Conservation (phyloP, 35 echinoderm and acorn worm genomes). For the Holothuria glaberrima region DNA sequence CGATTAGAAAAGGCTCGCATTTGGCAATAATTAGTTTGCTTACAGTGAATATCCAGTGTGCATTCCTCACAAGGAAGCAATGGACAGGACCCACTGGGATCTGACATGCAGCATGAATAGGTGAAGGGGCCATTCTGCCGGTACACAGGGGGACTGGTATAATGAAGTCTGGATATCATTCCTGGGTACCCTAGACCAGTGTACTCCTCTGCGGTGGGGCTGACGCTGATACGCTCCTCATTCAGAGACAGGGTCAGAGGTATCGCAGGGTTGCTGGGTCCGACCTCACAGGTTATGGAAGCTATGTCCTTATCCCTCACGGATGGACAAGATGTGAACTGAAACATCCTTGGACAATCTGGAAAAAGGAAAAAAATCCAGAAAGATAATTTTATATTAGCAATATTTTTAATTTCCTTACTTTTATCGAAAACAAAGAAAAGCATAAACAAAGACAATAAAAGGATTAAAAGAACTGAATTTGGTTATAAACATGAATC, state of each 20-base stretch:
- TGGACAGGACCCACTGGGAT: not conserved
- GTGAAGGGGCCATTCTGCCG: constrained; percentile 48
- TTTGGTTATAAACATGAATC: no score
- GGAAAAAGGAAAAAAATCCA: not conserved
- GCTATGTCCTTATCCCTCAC: constrained; percentile 30
- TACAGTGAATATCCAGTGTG: constrained; percentile 38
- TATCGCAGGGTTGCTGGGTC: constrained; percentile 41
- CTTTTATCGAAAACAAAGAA: no score
- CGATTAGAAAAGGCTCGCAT: no score
- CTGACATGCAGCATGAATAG: constrained; percentile 9
- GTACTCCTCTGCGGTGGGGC: not conserved
- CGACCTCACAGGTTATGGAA: constrained; percentile 38
- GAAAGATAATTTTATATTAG: not conserved
- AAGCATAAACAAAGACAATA: no score
- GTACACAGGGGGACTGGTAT: constrained; percentile 2
- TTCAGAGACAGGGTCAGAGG: constrained; percentile 21
- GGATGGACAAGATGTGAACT: constrained; percentile 40
- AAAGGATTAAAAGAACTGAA: no score
- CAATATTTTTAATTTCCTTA: no score
- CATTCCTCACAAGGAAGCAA: constrained; percentile 6
- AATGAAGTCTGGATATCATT: constrained; percentile 17
- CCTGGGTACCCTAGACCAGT: constrained; percentile 33
- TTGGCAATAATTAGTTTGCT: not conserved
- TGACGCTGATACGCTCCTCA: not conserved
- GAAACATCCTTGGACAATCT: constrained; percentile 41